Percentiles rank a stretch among this genome's conserved stretches.
Conservation (phyloP, 2,113 vertebrate genomes). For the Condylura cristata region DNA sequence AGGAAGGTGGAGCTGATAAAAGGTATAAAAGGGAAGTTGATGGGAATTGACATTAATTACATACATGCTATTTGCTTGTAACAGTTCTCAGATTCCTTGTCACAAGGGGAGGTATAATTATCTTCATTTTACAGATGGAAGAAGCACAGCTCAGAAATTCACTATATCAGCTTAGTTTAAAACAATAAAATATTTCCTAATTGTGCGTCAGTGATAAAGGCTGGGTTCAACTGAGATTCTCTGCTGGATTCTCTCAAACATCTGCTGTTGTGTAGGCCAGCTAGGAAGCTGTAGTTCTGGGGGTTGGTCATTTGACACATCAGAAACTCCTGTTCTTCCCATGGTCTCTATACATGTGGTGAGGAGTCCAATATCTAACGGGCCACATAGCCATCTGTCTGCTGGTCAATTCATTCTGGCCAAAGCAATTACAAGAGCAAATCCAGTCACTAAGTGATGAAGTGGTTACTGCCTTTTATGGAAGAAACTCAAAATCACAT, state of each 20-base stretch:
- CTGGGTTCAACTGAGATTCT: neutral
- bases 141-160: neutral
- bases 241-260: neutral
- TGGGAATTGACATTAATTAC: slow-evolving; percentile 58
- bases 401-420: neutral
- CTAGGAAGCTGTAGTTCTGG: neutral
- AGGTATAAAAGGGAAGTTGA: neutral
- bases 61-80: neutral
- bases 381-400: neutral
- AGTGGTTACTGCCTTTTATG: neutral
- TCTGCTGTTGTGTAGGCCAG: neutral
- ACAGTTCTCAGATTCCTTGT: neutral
- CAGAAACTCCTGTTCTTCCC: neutral
- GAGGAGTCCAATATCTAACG: neutral
- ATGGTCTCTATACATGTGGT: neutral
- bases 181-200: slow-evolving; percentile 7
- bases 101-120: neutral
- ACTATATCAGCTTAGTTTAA: slow-evolving; percentile 14
- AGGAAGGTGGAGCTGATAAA: neutral
- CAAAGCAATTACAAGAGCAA: neutral
- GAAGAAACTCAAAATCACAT: neutral
- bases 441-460: neutral
- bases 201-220: neutral
- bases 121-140: neutral
- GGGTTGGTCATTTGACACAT: neutral